phyloP scores from a whole-genome alignment of 1,140 invertebrate genomes.

The Pachyrhynchus sulphureomaculatus region DNA sequence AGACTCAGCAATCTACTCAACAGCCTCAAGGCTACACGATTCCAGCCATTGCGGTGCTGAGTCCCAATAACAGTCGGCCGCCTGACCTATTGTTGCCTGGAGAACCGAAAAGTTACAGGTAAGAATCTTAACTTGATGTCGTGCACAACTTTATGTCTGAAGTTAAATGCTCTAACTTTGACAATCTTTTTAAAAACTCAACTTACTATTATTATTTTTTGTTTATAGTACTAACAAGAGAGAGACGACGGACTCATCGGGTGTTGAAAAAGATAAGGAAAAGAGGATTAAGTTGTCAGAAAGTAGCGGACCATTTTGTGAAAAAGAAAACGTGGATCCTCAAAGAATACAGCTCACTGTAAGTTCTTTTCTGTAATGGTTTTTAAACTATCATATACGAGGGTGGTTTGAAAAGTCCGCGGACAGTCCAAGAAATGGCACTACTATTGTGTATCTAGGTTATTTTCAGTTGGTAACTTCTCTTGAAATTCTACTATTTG shows the following conservation, averaged over 20 bases:
- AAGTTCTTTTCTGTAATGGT: slow-evolving; percentile 1
- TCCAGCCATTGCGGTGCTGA: slow-evolving; percentile 50
- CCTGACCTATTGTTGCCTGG: slow-evolving; percentile 41
- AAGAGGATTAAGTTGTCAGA: slow-evolving; percentile 49
- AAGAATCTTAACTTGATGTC: no score
- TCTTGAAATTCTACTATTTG: no score
- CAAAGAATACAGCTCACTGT: slow-evolving; percentile 38
- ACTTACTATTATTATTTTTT: no score
- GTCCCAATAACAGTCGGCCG: slow-evolving; percentile 49
- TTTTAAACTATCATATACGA: no score
- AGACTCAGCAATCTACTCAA: background rate
- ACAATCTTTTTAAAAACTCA: no score
- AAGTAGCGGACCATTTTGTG: slow-evolving; percentile 39
- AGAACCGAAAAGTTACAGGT: slow-evolving; percentile 16
- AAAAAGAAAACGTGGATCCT: slow-evolving; percentile 49
- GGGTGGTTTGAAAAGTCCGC: no score
- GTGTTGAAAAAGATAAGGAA: slow-evolving; percentile 44
- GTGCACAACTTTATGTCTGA: no score
- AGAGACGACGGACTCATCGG: slow-evolving; percentile 40
- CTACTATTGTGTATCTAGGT: no score
- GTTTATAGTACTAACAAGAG: no score
- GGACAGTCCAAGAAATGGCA: no score
- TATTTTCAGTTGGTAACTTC: no score
- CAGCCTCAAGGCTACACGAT: slow-evolving; percentile 44
- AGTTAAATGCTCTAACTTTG: no score